These are phyloP conservation scores for Drosophila nigricruria DNA, from an alignment of 2,888 invertebrate genomes.

Conservation along the genomic window DNA sequence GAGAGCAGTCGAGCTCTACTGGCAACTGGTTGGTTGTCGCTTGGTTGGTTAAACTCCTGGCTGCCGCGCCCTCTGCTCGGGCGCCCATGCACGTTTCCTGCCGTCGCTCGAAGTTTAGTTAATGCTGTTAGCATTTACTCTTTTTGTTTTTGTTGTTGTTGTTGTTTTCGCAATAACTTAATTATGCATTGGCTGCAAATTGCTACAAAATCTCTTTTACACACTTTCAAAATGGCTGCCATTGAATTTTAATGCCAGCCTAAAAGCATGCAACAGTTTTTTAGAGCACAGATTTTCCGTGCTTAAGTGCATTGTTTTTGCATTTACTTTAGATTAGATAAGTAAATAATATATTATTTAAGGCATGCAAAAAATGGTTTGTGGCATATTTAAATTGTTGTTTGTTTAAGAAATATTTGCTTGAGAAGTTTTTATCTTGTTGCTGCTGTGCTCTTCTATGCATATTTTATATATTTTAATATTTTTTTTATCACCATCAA, in stretches of 20 bases:
- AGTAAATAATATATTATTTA: neutral
- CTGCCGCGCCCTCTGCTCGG: constrained; percentile 7
- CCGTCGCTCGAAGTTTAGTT: constrained; percentile 59
- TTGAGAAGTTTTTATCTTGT: neutral
- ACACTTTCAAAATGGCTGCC: constrained; percentile 63
- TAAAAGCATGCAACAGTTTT: constrained; percentile 50
- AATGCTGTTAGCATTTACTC: constrained; percentile 66
- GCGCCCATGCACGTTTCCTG: constrained; percentile 33
- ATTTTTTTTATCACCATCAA: too few relatives aligned
- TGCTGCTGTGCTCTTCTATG: neutral
- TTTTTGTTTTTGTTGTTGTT: constrained; percentile 21
- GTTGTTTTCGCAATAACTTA: constrained; percentile 65
- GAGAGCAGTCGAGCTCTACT: constrained; percentile 14
- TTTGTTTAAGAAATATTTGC: neutral
- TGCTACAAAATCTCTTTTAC: constrained; percentile 43
- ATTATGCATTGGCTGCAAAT: constrained; percentile 74
- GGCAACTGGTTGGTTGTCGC: constrained; percentile 65
- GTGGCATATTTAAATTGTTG: neutral
- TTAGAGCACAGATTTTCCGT: neutral
- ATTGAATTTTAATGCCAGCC: constrained; percentile 29
- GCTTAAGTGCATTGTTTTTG: neutral
- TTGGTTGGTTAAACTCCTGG: constrained; percentile 37
- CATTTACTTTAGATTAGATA: neutral
- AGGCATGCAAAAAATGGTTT: neutral
- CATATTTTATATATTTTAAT: too few relatives aligned